A percentile compares a stretch with the other conserved stretches of the same genome.
Conservation (phyloP, 2,888 invertebrate genomes). For the Leptinotarsa peninsularis region DNA sequence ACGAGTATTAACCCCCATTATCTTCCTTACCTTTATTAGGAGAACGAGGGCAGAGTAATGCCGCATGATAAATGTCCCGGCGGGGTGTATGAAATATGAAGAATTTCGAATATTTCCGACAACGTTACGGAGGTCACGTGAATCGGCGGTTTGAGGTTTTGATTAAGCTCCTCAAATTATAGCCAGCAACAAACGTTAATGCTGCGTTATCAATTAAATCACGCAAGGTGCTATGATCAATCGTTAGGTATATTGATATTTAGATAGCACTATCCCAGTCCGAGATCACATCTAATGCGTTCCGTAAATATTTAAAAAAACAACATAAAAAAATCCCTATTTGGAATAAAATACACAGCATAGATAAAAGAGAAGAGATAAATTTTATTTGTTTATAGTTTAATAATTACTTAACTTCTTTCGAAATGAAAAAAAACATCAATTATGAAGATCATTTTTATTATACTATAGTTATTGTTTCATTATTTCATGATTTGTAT, state of each 20-base stretch:
- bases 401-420: too few relatives aligned
- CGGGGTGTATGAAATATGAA: constrained; percentile 46
- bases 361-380: too few relatives aligned
- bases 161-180: constrained; percentile 37
- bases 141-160: constrained; percentile 33
- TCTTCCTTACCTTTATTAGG: constrained; percentile 46
- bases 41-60: constrained; percentile 45
- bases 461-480: too few relatives aligned
- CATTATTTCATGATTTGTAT: too few relatives aligned
- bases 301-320: neutral
- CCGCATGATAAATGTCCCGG: constrained; percentile 48
- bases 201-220: constrained; percentile 25
- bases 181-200: constrained; percentile 28
- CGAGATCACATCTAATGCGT: neutral
- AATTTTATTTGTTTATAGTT: too few relatives aligned
- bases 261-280: too few relatives aligned
- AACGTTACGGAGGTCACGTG: constrained; percentile 37
- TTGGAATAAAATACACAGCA: too few relatives aligned
- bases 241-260: too few relatives aligned
- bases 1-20: constrained; percentile 51
- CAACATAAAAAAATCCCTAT: too few relatives aligned
- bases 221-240: neutral
- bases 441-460: too few relatives aligned
- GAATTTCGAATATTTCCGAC: constrained; percentile 47
- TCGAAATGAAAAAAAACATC: too few relatives aligned